Conservation (phyloP, 2,113 vertebrate genomes). For the Marmota flaviventris region DNA sequence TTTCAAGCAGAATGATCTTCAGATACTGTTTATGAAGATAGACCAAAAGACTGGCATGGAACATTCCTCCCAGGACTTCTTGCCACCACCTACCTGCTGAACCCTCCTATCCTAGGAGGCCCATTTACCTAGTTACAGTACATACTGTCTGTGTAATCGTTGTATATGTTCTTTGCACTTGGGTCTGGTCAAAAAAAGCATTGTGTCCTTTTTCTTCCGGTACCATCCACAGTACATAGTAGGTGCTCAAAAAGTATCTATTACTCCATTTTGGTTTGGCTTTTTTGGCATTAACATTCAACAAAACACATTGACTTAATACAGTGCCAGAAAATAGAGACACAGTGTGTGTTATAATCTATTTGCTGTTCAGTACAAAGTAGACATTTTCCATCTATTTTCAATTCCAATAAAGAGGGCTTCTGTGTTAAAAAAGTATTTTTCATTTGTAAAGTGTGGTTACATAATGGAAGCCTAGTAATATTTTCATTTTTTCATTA, state of each 20-base stretch:
- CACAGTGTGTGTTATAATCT: background rate
- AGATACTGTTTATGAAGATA: background rate
- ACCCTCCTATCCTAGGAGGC: background rate
- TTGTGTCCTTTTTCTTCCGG: background rate
- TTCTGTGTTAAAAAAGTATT: background rate
- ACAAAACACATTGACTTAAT: background rate
- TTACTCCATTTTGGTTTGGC: background rate
- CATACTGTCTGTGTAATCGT: too few relatives aligned
- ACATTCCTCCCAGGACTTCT: background rate
- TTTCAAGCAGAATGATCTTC: background rate
- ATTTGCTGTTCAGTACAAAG: background rate
- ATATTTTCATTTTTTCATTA: constrained; percentile 49
- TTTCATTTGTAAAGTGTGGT: background rate
- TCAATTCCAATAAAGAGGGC: constrained; percentile 52
- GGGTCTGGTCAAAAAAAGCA: background rate
- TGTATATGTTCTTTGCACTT: background rate
- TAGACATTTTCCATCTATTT: constrained; percentile 56
- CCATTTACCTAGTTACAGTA: background rate
- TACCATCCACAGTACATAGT: background rate
- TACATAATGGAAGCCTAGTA: constrained; percentile 39
- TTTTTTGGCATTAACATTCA: background rate
- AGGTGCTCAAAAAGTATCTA: background rate
- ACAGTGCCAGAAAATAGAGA: constrained; percentile 23
- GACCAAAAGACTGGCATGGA: background rate
- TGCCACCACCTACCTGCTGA: background rate